Conservation (phyloP, 2,888 invertebrate genomes). For the Pristionchus exspectatus region DNA sequence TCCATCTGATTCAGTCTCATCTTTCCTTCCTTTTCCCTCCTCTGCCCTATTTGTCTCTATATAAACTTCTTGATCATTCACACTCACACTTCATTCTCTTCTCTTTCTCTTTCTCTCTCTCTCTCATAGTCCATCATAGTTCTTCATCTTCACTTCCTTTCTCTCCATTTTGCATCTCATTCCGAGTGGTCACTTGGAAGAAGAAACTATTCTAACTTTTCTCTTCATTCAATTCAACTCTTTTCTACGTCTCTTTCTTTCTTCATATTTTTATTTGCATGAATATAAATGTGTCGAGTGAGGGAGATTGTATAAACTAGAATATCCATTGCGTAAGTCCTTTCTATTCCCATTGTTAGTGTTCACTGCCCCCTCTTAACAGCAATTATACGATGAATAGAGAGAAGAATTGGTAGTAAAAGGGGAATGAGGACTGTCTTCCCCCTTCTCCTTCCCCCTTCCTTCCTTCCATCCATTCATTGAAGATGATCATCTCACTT, state of each 20-base stretch:
- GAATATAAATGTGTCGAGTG: background rate
- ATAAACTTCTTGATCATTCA: background rate
- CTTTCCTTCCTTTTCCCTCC: background rate
- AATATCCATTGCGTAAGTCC: background rate
- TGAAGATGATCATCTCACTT: background rate
- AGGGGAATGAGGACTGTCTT: background rate
- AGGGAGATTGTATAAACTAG: background rate
- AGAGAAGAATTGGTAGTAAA: background rate
- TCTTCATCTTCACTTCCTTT: background rate
- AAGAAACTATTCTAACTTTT: background rate
- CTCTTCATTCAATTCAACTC: background rate
- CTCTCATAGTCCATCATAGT: background rate
- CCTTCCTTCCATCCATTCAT: background rate
- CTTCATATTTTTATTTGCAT: background rate
- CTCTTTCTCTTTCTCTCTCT: background rate
- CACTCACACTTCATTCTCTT: background rate
- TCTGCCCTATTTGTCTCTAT: background rate
- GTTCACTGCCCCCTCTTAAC: background rate
- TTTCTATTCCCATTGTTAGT: background rate
- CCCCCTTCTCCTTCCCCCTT: background rate
- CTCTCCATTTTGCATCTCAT: slow-evolving; percentile 24
- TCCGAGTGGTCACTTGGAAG: background rate
- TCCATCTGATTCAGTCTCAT: background rate
- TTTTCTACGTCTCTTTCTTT: background rate
- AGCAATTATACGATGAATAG: background rate